Percentiles rank a stretch among this genome's conserved stretches.
These are phyloP conservation scores for Brachypterus glaber DNA, from an alignment of 2,888 invertebrate genomes.

Conservation along the genomic window DNA sequence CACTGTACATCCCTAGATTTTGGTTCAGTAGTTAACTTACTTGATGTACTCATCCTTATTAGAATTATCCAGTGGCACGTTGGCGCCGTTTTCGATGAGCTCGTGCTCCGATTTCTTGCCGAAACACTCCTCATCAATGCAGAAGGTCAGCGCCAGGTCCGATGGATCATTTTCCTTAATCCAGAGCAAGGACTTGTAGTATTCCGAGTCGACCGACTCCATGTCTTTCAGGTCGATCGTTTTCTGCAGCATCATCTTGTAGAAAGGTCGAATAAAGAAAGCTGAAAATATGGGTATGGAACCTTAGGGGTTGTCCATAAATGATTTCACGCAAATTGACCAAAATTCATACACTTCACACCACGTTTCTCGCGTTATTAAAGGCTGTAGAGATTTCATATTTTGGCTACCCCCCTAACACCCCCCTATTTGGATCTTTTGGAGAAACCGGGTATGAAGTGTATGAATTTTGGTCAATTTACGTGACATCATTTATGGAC, in stretches of 20 bases:
- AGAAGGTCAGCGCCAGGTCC: constrained; percentile 88
- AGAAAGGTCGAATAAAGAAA: constrained; percentile 98
- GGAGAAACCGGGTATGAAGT: too few relatives aligned
- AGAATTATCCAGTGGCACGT: constrained; percentile 81
- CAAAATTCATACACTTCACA: too few relatives aligned
- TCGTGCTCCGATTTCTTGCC: constrained; percentile 90
- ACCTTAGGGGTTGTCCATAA: neutral
- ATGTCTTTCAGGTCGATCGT: constrained; percentile 90
- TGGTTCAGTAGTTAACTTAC: constrained; percentile 62
- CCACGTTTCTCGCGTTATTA: too few relatives aligned
- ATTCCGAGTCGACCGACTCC: constrained; percentile 98
- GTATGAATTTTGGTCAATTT: too few relatives aligned
- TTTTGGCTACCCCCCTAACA: too few relatives aligned
- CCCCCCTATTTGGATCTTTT: too few relatives aligned
- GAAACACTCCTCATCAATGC: constrained; percentile 93
- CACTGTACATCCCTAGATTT: constrained; percentile 97
- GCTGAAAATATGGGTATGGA: constrained; percentile 63
- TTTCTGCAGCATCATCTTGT: constrained; percentile 99
- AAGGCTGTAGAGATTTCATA: too few relatives aligned
- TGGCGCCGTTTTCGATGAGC: constrained; percentile 82
- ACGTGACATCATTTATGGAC: too few relatives aligned
- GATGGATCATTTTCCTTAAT: constrained; percentile 95
- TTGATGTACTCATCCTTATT: constrained; percentile 97
- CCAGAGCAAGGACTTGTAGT: constrained; percentile 95
- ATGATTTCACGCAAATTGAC: too few relatives aligned